Evolutionary conservation across 2,113 vertebrate species (phyloP).

Genomic region (Lota lota): DNA sequence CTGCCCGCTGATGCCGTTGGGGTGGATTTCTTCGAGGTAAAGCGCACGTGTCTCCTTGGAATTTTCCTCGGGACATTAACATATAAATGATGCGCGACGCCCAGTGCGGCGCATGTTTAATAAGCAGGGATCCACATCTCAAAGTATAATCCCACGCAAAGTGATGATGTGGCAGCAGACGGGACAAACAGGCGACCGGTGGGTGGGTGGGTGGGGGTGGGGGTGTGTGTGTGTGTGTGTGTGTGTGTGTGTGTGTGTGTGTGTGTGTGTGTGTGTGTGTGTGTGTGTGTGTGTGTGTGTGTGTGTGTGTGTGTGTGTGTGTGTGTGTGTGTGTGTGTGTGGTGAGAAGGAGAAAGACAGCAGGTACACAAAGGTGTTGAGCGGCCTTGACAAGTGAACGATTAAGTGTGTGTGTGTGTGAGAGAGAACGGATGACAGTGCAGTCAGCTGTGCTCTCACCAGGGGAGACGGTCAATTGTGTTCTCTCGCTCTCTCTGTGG

Average conservation of each 20-base stretch:
- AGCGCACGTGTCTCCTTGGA: slow-evolving; percentile 56
- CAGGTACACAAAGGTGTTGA: too few relatives aligned
- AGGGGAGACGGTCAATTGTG: slow-evolving; percentile 24
- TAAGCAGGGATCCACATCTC: slow-evolving; percentile 59
- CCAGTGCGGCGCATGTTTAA: slow-evolving; percentile 71
- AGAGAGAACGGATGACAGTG: too few relatives aligned
- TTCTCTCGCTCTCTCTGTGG: neutral
- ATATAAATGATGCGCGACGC: slow-evolving; percentile 69
- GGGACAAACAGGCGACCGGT: slow-evolving; percentile 57
- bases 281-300: too few relatives aligned
- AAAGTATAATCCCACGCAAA: slow-evolving; percentile 73
- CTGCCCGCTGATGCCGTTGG: slow-evolving; percentile 42
- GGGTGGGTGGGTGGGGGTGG: slow-evolving; percentile 17
- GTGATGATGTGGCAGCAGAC: slow-evolving; percentile 70
- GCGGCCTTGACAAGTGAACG: too few relatives aligned
- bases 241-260: too few relatives aligned
- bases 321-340: too few relatives aligned
- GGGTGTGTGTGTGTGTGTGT: too few relatives aligned
- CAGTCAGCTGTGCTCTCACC: slow-evolving; percentile 53
- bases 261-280: too few relatives aligned
- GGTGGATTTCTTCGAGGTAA: slow-evolving; percentile 66
- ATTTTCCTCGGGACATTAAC: slow-evolving; percentile 64
- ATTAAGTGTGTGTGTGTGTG: too few relatives aligned
- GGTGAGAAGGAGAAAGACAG: too few relatives aligned
- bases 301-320: too few relatives aligned